These are phyloP conservation scores for Paratilapia polleni DNA, from an alignment of 2,113 vertebrate genomes.

Conservation along the genomic window DNA sequence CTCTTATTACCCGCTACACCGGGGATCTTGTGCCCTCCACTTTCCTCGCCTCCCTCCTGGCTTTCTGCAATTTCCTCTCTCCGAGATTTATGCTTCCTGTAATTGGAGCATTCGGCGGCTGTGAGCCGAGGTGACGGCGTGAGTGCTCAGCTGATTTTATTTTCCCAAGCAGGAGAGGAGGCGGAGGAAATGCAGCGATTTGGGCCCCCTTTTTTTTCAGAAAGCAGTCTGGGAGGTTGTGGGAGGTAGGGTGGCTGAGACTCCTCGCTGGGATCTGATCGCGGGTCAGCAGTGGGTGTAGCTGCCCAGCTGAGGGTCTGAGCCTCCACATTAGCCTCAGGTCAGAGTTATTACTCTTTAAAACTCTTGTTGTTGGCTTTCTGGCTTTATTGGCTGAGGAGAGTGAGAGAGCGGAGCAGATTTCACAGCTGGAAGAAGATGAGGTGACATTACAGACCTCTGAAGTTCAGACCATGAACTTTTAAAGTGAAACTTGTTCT, in stretches of 20 bases:
- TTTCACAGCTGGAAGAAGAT: background rate
- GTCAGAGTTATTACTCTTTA: background rate
- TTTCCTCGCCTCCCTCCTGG: constrained; percentile 23
- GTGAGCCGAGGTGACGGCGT: background rate
- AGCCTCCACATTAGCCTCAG: background rate
- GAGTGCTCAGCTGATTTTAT: constrained; percentile 14
- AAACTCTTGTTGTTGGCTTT: background rate
- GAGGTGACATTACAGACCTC: background rate
- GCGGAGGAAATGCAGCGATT: background rate
- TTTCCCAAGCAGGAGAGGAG: constrained; percentile 14
- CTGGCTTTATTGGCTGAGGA: background rate
- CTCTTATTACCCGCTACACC: constrained; percentile 44
- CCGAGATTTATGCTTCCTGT: constrained; percentile 62
- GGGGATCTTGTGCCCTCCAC: constrained; percentile 16
- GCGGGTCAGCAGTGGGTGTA: background rate
- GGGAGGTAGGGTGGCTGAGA: background rate
- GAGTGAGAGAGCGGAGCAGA: background rate
- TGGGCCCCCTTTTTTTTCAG: background rate
- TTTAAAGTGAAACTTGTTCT: background rate
- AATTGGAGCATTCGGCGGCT: constrained; percentile 44
- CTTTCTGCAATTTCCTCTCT: constrained; percentile 49
- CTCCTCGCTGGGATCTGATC: background rate
- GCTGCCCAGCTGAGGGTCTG: background rate
- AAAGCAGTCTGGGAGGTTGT: background rate
- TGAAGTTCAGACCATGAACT: background rate